These are phyloP conservation scores for Tineola bisselliella DNA, from an alignment of 2,888 invertebrate species.

Conservation along the genomic window DNA sequence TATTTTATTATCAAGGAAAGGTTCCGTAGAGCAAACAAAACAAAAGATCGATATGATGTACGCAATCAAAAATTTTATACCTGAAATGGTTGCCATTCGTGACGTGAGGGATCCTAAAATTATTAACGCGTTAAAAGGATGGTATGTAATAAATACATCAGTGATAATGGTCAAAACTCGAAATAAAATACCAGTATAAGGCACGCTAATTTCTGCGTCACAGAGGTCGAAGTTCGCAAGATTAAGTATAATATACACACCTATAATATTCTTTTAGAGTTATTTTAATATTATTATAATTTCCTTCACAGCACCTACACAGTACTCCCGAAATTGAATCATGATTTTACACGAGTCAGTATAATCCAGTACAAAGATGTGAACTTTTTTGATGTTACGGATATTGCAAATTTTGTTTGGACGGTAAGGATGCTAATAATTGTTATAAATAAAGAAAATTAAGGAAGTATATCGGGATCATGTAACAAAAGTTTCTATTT, in stretches of 20 bases:
- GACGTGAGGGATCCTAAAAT: background rate
- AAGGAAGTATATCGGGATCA: no score
- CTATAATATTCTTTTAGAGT: no score
- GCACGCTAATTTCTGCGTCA: no score
- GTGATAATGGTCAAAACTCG: no score
- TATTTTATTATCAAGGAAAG: slow-evolving; percentile 15
- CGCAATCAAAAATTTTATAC: slow-evolving; percentile 15
- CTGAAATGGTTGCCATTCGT: slow-evolving; percentile 10
- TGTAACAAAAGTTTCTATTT: no score
- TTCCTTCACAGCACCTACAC: background rate
- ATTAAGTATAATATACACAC: no score
- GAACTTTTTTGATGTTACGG: background rate
- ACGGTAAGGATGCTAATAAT: background rate
- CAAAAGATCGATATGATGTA: slow-evolving; percentile 15
- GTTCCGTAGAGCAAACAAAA: slow-evolving; percentile 17
- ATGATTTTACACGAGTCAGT: background rate
- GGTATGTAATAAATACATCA: slow-evolving; percentile 1
- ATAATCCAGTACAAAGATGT: background rate
- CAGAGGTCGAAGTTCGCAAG: no score
- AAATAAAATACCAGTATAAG: no score
- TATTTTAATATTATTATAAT: background rate
- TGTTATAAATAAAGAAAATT: background rate
- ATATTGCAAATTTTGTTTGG: background rate
- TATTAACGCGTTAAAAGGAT: slow-evolving; percentile 3
- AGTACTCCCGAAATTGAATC: background rate